These are phyloP conservation scores for Psilanteris sp. DNA, from an alignment of 1,140 invertebrate genomes.

Conservation along the genomic window DNA sequence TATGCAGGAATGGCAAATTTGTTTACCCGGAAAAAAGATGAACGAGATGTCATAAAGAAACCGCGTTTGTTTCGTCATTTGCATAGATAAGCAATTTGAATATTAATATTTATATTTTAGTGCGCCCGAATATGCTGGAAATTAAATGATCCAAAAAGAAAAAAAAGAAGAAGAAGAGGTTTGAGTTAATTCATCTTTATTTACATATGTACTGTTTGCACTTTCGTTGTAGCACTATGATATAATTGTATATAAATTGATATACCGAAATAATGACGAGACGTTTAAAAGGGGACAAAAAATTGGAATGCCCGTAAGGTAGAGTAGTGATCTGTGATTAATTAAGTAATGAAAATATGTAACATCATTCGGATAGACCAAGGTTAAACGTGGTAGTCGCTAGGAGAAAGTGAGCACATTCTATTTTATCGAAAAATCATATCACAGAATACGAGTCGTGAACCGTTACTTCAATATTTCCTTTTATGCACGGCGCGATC, in stretches of 20 bases:
- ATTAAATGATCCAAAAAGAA: background rate
- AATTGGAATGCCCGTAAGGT: constrained; percentile 5
- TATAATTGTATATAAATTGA: no score
- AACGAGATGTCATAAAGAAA: constrained; percentile 32
- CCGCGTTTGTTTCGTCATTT: constrained; percentile 43
- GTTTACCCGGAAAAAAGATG: constrained; percentile 58
- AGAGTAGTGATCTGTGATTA: background rate
- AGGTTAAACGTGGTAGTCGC: constrained; percentile 28
- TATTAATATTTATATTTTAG: constrained; percentile 29
- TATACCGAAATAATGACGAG: no score
- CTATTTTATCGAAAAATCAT: constrained; percentile 45
- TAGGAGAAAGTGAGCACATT: constrained; percentile 52
- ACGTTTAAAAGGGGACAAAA: background rate
- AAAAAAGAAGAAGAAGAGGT: background rate
- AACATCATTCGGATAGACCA: constrained; percentile 38
- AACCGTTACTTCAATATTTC: constrained; percentile 36
- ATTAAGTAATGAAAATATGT: constrained; percentile 40
- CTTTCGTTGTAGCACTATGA: no score
- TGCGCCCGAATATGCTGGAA: background rate
- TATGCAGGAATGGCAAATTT: constrained; percentile 45
- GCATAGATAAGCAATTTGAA: constrained; percentile 19
- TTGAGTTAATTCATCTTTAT: no score
- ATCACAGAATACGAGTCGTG: constrained; percentile 18
- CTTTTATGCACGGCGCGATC: no score
- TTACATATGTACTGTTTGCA: no score